Evolutionary conservation across 2,888 invertebrate species (phyloP).

Genomic region (Cenopis cana): DNA sequence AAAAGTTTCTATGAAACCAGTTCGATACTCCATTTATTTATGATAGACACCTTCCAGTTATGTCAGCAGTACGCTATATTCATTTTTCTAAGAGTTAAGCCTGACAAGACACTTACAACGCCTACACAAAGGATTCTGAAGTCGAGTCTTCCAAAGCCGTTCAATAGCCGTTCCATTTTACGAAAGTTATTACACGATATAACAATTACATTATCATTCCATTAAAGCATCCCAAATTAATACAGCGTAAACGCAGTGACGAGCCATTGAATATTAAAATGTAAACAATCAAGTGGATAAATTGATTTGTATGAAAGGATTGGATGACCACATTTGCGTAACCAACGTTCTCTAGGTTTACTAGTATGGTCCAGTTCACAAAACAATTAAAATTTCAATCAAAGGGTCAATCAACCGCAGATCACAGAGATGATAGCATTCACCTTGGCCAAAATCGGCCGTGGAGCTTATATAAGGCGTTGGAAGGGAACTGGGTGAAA

Average conservation of each 20-base stretch:
- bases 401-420: too few species aligned
- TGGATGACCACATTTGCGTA: slow-evolving; percentile 38
- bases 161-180: slow-evolving; percentile 23
- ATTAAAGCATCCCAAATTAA: slow-evolving; percentile 37
- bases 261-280: slow-evolving; percentile 38
- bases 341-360: slow-evolving; percentile 24
- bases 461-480: too few species aligned
- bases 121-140: slow-evolving; percentile 4
- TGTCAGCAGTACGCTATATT: background rate
- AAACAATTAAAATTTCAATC: slow-evolving; percentile 12
- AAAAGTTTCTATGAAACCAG: background rate
- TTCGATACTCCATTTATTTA: background rate
- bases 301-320: slow-evolving; percentile 39
- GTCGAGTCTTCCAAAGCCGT: slow-evolving; percentile 22
- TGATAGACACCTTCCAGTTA: background rate
- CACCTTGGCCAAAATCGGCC: too few species aligned
- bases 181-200: slow-evolving; percentile 34
- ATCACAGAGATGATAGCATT: too few species aligned
- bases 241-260: slow-evolving; percentile 34
- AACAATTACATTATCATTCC: slow-evolving; percentile 44
- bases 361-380: slow-evolving; percentile 11
- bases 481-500: too few species aligned
- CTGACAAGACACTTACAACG: slow-evolving; percentile 21
- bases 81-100: background rate
- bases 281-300: slow-evolving; percentile 41